Conservation (phyloP, 37 sponge, comb jelly and placozoan genomes). For the Axinella damicornis region DNA sequence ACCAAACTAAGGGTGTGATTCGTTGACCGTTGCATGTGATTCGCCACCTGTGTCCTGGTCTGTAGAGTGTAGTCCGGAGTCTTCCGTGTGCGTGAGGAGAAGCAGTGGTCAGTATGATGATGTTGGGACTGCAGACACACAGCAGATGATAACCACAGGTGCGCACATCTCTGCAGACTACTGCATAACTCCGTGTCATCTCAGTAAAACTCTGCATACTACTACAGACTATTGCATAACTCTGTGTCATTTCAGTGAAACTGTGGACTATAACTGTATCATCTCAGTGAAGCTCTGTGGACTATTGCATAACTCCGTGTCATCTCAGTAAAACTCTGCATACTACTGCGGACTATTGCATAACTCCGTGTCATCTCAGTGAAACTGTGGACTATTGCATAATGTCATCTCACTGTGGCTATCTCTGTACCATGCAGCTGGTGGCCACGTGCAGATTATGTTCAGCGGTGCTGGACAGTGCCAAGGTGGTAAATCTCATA, state of each 20-base stretch:
- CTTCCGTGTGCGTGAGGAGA: conserved; percentile 41
- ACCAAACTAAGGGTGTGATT: too few relatives aligned
- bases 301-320: too few relatives aligned
- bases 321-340: too few relatives aligned
- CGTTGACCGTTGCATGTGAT: too few relatives aligned
- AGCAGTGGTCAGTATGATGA: background rate
- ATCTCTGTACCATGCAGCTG: conserved; percentile 4
- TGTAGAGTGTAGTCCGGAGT: conserved; percentile 34
- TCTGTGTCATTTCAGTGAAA: background rate
- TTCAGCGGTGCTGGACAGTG: conserved; percentile 28
- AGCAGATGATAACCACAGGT: conserved; percentile 36
- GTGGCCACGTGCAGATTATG: conserved; percentile 13
- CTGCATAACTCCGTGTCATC: background rate
- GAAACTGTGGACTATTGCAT: background rate
- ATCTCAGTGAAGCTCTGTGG: background rate
- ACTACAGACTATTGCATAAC: too few relatives aligned
- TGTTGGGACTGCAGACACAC: conserved; percentile 38
- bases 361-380: too few relatives aligned
- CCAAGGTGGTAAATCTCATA: background rate
- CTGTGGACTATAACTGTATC: too few relatives aligned
- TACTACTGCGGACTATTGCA: background rate
- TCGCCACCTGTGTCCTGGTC: too few relatives aligned
- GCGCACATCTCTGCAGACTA: background rate
- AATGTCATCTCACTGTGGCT: background rate
- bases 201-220: background rate